Base-by-base conservation (phyloP, 2,888 invertebrate species). In the Physocephala rufipes region DNA sequence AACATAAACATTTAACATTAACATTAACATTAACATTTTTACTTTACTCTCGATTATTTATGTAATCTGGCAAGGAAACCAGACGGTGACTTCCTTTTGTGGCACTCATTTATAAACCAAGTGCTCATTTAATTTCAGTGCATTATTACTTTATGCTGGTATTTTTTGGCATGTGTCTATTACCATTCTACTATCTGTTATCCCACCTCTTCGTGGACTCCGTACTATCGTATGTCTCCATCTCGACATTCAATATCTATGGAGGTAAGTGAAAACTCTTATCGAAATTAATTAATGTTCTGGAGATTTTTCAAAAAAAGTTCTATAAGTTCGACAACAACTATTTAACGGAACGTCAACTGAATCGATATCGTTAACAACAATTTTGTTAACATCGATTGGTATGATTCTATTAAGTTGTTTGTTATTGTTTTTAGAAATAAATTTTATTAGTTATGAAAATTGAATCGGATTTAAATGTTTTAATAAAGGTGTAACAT, bases 191-290 rank as follows among this genome's bases (percentile, higher is more conserved):
- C 5, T 79, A 77, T 24, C 28, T 76, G 2, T 4, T 77, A 0
- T 72, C 76, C 1, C 55, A 89, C 76, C 63, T 90, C 4, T 93
- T 93, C 82, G 86, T 87, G 9, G 89, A 91, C 5, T 91, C 94
- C 3, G 51, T 62, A 1, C 30, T 55, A 26, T 78, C 70, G 9
- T 79, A 53, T n/a, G 67, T 76, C n/a, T 0, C 61, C 0, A 55
- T 75, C 2, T 69, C 69, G 9, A 13, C 67, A 0, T 0, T 77
- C 0, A 75, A 75, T 55, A 16, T 58, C 2, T 0, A 74, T 1
- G 81, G 80, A 13, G 55, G 65, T 58, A 26, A 47, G 30, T 65
- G 16, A n/a, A n/a, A 21, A 49, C 49, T 28, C 9, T 12, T n/a
- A 36, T 2, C 15, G 19, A 24, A 15, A 58, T 2, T 24, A 3